phyloP scores from a whole-genome alignment of 1,140 invertebrate species.

The Condylostylus longicornis region DNA sequence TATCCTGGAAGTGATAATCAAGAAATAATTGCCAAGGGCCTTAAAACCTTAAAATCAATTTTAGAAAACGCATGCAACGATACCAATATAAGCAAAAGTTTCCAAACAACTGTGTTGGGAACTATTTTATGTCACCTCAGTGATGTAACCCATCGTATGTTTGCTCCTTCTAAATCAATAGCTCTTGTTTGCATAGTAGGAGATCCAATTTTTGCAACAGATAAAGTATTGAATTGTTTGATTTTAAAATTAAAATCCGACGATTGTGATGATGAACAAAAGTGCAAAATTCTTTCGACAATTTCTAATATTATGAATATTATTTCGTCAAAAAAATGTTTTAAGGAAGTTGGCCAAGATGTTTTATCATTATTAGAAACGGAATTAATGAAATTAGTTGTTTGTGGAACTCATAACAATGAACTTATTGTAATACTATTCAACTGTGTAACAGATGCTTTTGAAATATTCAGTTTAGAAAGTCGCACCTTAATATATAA shows the following conservation, averaged over 20 bases:
- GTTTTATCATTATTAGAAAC: too few species aligned
- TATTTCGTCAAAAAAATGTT: too few species aligned
- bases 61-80: conserved; percentile 15
- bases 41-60: conserved; percentile 16
- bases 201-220: conserved; percentile 20
- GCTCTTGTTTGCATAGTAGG: conserved; percentile 23
- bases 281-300: not conserved
- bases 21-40: conserved; percentile 13
- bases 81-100: conserved; percentile 18
- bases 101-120: conserved; percentile 21
- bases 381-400: too few species aligned
- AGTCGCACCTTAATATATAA: too few species aligned
- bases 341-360: too few species aligned
- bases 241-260: conserved; percentile 15
- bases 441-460: too few species aligned
- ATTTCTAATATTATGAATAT: not conserved
- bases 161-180: conserved; percentile 19
- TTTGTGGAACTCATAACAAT: too few species aligned
- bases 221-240: conserved; percentile 24
- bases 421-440: too few species aligned
- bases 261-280: not conserved
- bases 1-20: conserved; percentile 24
- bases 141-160: conserved; percentile 25
- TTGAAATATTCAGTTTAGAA: too few species aligned
- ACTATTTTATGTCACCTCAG: conserved; percentile 22